These are phyloP conservation scores for Fistularia tabacaria DNA, from an alignment of 2,797 vertebrate species.

Conservation along the genomic window DNA sequence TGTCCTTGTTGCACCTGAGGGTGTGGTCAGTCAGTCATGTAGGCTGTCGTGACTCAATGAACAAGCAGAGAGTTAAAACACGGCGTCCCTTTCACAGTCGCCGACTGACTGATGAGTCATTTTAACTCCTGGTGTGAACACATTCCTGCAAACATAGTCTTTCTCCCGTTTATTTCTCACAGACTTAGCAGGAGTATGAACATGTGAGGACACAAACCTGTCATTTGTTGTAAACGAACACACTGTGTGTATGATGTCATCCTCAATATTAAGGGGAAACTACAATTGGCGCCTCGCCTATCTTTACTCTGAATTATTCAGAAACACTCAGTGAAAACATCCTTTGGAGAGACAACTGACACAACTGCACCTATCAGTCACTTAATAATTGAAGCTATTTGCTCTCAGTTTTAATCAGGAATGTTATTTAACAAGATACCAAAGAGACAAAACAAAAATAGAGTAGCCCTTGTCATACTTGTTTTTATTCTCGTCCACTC, in stretches of 20 bases:
- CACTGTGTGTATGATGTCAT: constrained; percentile 41
- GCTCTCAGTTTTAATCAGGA: not conserved
- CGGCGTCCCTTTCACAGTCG: constrained; percentile 5
- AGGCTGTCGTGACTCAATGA: constrained; percentile 4
- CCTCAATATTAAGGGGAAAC: constrained; percentile 21
- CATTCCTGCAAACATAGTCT: not conserved
- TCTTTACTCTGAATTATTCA: constrained; percentile 62
- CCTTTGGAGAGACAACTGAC: constrained; percentile 17
- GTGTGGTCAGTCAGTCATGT: constrained; percentile 27
- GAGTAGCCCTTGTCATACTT: not conserved
- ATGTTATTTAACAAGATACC: not conserved
- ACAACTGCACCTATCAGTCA: constrained; percentile 7
- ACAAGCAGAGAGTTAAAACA: constrained; percentile 12
- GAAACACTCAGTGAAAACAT: constrained; percentile 34
- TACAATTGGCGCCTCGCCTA: constrained; percentile 31
- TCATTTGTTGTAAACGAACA: constrained; percentile 24
- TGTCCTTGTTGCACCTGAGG: constrained; percentile 15
- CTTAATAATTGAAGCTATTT: constrained; percentile 3
- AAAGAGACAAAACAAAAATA: not conserved
- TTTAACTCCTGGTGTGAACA: constrained; percentile 21
- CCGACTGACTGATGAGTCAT: too few species aligned
- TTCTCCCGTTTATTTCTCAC: constrained; percentile 2
- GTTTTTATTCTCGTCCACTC: constrained; percentile 15
- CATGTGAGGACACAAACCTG: not conserved
- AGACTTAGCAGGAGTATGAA: constrained; percentile 4